phyloP scores from a whole-genome alignment of 1,140 invertebrate species.

The Polypedilum vanderplanki region DNA sequence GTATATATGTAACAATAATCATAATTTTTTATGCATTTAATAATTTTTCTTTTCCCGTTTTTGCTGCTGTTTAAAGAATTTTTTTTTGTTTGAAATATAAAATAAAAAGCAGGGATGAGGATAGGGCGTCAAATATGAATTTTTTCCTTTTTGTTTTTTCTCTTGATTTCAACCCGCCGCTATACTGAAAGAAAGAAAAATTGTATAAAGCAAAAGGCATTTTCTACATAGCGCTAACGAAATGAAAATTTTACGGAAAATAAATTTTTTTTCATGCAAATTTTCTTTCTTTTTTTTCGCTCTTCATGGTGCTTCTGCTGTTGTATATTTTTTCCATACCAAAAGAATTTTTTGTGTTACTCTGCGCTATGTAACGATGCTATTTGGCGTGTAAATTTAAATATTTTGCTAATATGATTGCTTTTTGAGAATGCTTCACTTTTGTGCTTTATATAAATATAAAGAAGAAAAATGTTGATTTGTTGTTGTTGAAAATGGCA shows the following conservation, averaged over 20 bases:
- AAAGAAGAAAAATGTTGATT: not conserved
- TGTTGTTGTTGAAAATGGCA: not conserved
- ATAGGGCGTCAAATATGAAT: not conserved
- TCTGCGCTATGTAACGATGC: not conserved
- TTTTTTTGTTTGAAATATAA: not conserved
- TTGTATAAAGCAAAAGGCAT: slow-evolving; percentile 1
- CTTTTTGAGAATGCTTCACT: not conserved
- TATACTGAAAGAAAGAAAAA: not conserved
- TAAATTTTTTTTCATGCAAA: slow-evolving; percentile 23
- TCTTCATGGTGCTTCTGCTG: not conserved
- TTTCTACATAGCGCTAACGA: slow-evolving; percentile 11
- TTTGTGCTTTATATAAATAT: not conserved
- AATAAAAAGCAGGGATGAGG: not conserved
- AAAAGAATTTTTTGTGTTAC: not conserved
- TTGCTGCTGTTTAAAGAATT: not conserved
- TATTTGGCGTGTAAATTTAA: slow-evolving; percentile 24
- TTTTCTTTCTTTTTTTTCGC: slow-evolving; percentile 1
- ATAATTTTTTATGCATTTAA: slow-evolving; percentile 27
- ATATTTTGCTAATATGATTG: slow-evolving; percentile 28
- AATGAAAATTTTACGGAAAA: slow-evolving; percentile 19
- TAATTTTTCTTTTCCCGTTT: slow-evolving; percentile 22
- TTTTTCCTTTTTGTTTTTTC: not conserved
- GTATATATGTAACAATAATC: slow-evolving; percentile 14
- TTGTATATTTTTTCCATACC: not conserved
- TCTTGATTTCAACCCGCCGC: not conserved